Evolutionary conservation across 2,113 vertebrate genomes (phyloP), one percentile per base, ranked within the genome.

Genomic region (Phyllostomus discolor): DNA sequence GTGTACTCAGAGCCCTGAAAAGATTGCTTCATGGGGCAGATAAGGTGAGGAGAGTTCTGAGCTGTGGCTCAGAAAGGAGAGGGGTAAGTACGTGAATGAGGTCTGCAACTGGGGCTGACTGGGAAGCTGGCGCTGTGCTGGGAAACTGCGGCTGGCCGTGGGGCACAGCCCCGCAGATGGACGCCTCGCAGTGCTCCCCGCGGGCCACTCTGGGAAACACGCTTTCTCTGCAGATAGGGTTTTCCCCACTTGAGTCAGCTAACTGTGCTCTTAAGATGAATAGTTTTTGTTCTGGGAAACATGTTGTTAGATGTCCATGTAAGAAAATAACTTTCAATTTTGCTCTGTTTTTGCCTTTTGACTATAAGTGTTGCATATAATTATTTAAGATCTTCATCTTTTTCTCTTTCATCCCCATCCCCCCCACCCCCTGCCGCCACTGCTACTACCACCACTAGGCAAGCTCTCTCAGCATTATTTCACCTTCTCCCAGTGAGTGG

Each of bases 111-210:
- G 0, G 97, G 98, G 96, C 96, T 91, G 69, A 95, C 91, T 90
- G 84, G 96, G 96, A 96, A 97, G 93, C 96, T 93, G 96, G 94
- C 91, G 73, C 57, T 87, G 73, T 93, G 91, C 97, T 93, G 26
- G 92, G 87, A 4, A 97, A 87, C 94, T 88, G 96, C 54, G 3
- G 12, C 62, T 50, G 3, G 12, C 62, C 5, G 59, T 64, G 1
- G 5, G 5, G 12, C 2, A 17, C 93, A 72, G 79, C 87, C 24
- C 82, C 90, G 35, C 1, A 28, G 19, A 43, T 50, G 62, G 73
- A 2, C 70, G 70, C 50, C 67, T 7, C 43, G 0, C 15, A 4
- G 38, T 70, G 80, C 69, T 73, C 17, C 50, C 88, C 62, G 43
- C 4, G 0, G 31, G 15, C 69, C 31, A 0, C 41, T 22, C 83